phyloP scores from a whole-genome alignment of 2,113 vertebrate species.

The Paracanthobrama guichenoti region DNA sequence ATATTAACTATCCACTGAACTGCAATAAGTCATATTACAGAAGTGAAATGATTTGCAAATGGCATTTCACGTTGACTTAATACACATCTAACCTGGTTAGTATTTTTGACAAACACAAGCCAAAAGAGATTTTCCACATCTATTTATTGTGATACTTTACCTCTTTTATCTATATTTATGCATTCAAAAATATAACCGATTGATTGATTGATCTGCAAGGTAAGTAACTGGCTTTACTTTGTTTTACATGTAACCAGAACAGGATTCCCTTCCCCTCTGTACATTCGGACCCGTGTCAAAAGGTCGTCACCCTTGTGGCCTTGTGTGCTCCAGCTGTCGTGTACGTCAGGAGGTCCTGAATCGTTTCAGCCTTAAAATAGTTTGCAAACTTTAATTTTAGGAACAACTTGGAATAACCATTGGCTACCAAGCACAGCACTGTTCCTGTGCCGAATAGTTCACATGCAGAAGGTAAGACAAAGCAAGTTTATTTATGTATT shows the following conservation, averaged over 20 bases:
- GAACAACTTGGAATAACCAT: slow-evolving; percentile 11
- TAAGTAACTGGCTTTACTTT: neutral
- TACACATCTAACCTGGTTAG: too few relatives aligned
- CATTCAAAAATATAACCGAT: neutral
- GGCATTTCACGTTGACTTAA: neutral
- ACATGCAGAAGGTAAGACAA: neutral
- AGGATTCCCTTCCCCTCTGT: neutral
- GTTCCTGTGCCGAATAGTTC: neutral
- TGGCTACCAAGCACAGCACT: neutral
- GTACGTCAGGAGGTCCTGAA: slow-evolving; percentile 22
- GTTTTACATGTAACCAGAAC: slow-evolving; percentile 1
- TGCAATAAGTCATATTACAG: neutral
- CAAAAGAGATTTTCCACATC: neutral
- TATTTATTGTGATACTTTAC: neutral
- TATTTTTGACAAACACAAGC: neutral
- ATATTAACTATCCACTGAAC: neutral
- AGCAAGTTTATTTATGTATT: neutral
- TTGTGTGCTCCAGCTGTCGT: slow-evolving; percentile 52
- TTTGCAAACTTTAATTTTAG: slow-evolving; percentile 26
- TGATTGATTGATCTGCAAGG: neutral
- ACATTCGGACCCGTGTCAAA: slow-evolving; percentile 41
- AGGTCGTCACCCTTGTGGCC: slow-evolving; percentile 47
- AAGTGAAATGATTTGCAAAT: neutral
- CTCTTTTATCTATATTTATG: neutral
- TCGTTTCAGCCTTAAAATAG: slow-evolving; percentile 44